Percentiles rank a stretch among this genome's conserved stretches.
Conservation (phyloP, 1,140 invertebrate species). For the Oscheius sp. region DNA sequence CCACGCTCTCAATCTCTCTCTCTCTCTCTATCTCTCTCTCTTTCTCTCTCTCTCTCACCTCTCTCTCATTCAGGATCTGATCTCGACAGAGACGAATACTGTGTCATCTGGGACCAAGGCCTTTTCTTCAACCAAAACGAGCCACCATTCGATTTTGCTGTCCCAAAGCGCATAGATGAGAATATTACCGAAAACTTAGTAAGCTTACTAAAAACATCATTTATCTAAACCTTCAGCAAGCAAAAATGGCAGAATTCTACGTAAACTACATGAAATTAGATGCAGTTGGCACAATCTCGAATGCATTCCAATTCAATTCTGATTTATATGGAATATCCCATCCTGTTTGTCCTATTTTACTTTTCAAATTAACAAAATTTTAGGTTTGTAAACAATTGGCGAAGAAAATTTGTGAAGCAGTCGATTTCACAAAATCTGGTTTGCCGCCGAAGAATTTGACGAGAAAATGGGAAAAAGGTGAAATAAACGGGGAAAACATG, state of each 20-base stretch:
- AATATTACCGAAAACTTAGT: too few relatives aligned
- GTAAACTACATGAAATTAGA: slow-evolving; percentile 49
- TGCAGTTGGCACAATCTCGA: slow-evolving; percentile 47
- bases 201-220: too few relatives aligned
- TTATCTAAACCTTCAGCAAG: slow-evolving; percentile 27
- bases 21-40: too few relatives aligned
- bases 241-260: slow-evolving; percentile 45
- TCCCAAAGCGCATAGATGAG: slow-evolving; percentile 19
- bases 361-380: too few relatives aligned
- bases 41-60: too few relatives aligned
- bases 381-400: slow-evolving; percentile 49
- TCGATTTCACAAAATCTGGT: slow-evolving; percentile 59
- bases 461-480: slow-evolving; percentile 21
- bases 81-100: slow-evolving; percentile 61
- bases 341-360: too few relatives aligned
- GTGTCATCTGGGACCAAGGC: slow-evolving; percentile 55
- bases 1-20: too few relatives aligned
- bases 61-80: slow-evolving; percentile 43
- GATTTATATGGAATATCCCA: slow-evolving; percentile 34
- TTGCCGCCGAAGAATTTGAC: slow-evolving; percentile 13
- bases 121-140: slow-evolving; percentile 49
- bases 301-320: slow-evolving; percentile 45
- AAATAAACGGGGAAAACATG: background rate
- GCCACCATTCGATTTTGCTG: slow-evolving; percentile 45
- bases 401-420: slow-evolving; percentile 42